Conservation (phyloP, 2,113 vertebrate species). For the Mobula hypostoma region DNA sequence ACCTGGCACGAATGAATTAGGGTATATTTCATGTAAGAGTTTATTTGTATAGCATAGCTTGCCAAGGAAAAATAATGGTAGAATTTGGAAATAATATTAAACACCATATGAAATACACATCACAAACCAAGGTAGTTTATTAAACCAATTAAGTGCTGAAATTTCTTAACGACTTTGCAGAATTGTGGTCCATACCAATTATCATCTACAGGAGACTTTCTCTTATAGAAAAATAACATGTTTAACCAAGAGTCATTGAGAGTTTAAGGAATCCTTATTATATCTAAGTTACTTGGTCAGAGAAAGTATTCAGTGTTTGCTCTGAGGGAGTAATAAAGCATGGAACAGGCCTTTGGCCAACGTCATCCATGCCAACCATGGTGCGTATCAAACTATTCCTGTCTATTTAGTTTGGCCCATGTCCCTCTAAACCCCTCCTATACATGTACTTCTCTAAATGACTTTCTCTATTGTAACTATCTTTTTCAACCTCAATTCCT, state of each 20-base stretch:
- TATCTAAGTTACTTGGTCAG: neutral
- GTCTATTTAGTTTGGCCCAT: too few species aligned
- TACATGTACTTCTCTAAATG: too few species aligned
- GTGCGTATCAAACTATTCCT: too few species aligned
- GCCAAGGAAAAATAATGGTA: neutral
- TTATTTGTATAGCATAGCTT: neutral
- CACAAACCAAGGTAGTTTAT: neutral
- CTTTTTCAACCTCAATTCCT: neutral
- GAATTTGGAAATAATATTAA: neutral
- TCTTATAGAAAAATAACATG: neutral
- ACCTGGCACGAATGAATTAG: neutral
- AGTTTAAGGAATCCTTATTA: neutral
- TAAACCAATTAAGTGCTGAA: neutral
- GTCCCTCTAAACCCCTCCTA: too few species aligned
- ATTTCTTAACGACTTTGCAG: neutral
- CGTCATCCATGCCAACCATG: too few species aligned
- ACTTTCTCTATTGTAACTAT: neutral
- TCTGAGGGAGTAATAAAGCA: too few species aligned
- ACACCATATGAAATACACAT: neutral
- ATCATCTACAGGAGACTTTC: neutral
- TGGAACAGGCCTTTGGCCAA: too few species aligned
- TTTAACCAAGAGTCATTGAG: neutral
- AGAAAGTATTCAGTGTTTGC: too few species aligned
- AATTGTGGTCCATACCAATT: neutral
- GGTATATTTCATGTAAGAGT: neutral